phyloP scores from a whole-genome alignment of 1,140 invertebrate species.

The Palaemon carinicauda region DNA sequence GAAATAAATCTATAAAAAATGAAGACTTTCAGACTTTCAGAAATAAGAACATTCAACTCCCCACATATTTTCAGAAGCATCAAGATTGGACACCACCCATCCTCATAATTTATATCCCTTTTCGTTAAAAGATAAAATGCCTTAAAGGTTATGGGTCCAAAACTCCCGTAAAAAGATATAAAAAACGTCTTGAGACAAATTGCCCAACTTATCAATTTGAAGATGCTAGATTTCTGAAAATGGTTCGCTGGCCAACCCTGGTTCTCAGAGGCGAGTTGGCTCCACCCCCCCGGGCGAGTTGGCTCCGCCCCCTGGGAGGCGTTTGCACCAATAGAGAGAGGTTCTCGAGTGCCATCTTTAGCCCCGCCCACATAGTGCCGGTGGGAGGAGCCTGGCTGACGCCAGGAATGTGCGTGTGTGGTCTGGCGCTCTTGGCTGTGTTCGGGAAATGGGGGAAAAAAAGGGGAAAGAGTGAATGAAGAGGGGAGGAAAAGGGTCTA shows the following conservation, averaged over 20 bases:
- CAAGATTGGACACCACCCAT: too few relatives aligned
- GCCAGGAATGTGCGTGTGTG: conserved; percentile 45
- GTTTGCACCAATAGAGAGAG: neutral
- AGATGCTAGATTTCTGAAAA: conserved; percentile 42
- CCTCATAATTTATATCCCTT: too few relatives aligned
- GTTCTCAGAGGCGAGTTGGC: neutral
- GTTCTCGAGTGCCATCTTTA: neutral
- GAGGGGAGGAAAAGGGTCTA: conserved; percentile 14
- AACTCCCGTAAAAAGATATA: neutral
- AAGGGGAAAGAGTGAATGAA: conserved; percentile 18
- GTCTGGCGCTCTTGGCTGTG: conserved; percentile 24
- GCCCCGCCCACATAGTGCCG: neutral
- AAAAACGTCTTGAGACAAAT: conserved; percentile 17
- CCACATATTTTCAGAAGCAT: too few relatives aligned
- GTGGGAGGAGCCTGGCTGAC: neutral
- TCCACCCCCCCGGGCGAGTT: neutral
- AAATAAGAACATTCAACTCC: too few relatives aligned
- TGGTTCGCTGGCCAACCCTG: conserved; percentile 4
- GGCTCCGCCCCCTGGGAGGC: neutral
- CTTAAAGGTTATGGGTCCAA: neutral
- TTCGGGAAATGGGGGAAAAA: conserved; percentile 37
- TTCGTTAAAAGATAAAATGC: neutral
- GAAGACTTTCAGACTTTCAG: too few relatives aligned
- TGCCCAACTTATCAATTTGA: conserved; percentile 30
- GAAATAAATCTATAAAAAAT: too few relatives aligned